Evolutionary conservation across 1,140 invertebrate genomes (phyloP).

Genomic region (Apis mellifera): DNA sequence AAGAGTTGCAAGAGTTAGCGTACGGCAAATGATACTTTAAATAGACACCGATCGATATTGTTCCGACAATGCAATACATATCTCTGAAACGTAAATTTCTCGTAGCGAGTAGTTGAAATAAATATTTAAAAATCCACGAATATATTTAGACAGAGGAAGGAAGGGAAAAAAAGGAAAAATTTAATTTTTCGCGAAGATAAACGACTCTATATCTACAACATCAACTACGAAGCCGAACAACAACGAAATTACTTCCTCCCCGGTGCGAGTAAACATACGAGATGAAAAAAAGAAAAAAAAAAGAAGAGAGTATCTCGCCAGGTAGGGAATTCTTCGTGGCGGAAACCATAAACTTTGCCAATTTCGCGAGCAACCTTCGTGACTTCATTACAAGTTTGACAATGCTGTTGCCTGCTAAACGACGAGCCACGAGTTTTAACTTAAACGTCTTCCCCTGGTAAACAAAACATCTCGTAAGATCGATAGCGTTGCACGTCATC

Average conservation of each 20-base stretch:
- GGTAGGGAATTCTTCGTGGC: not conserved
- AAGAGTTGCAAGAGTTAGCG: not conserved
- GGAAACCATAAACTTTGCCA: not conserved
- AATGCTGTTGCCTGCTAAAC: not conserved
- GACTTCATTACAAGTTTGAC: conserved; percentile 19
- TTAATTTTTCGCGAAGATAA: not conserved
- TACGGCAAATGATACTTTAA: not conserved
- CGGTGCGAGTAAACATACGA: not conserved
- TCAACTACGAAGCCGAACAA: not conserved
- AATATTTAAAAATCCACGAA: not conserved
- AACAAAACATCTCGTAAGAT: not conserved
- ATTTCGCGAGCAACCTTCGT: not conserved
- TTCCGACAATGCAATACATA: not conserved
- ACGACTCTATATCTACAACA: no score
- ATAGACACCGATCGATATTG: not conserved
- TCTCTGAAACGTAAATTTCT: not conserved
- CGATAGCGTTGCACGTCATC: conserved; percentile 34
- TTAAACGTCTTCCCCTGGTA: not conserved
- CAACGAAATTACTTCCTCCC: not conserved
- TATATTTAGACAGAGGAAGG: no score
- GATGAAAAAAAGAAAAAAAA: not conserved
- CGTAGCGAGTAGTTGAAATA: no score
- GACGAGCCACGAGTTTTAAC: not conserved
- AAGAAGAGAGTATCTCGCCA: not conserved
- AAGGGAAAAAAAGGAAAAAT: not conserved